Conservation (phyloP, 1,140 invertebrate genomes). For the Battus philenor region DNA sequence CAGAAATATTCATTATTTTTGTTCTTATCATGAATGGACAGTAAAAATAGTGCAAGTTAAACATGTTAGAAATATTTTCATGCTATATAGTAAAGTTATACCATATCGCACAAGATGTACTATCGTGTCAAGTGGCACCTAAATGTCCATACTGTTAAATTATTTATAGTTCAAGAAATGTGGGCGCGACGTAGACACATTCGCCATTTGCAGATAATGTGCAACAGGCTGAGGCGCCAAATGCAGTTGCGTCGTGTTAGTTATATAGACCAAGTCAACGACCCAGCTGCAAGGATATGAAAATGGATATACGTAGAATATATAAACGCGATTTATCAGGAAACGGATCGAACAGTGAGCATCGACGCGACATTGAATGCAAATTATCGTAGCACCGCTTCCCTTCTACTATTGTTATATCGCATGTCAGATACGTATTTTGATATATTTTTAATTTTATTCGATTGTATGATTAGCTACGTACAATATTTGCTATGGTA, state of each 20-base stretch:
- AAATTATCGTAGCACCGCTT: conserved; percentile 9
- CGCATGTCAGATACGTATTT: too few relatives aligned
- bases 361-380: conserved; percentile 12
- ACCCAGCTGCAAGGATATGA: conserved; percentile 51
- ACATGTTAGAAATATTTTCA: too few relatives aligned
- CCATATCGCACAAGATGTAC: too few relatives aligned
- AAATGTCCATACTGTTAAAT: conserved; percentile 12
- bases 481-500: too few relatives aligned
- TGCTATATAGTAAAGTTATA: too few relatives aligned
- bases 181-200: conserved; percentile 23
- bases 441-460: too few relatives aligned
- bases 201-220: conserved; percentile 33
- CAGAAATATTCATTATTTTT: too few relatives aligned
- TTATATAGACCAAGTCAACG: conserved; percentile 54
- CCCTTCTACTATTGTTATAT: too few relatives aligned
- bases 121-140: too few relatives aligned
- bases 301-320: conserved; percentile 40
- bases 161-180: conserved; percentile 14
- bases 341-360: conserved; percentile 13
- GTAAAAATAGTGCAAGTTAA: too few relatives aligned
- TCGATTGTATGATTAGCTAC: too few relatives aligned
- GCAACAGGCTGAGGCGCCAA: conserved; percentile 41
- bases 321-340: conserved; percentile 14
- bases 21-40: too few relatives aligned
- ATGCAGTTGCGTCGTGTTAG: conserved; percentile 48